A percentile compares a stretch with the other conserved stretches of the same genome.
These are phyloP conservation scores for Oxycera nigricornis DNA, from an alignment of 2,888 invertebrate genomes.

Conservation along the genomic window DNA sequence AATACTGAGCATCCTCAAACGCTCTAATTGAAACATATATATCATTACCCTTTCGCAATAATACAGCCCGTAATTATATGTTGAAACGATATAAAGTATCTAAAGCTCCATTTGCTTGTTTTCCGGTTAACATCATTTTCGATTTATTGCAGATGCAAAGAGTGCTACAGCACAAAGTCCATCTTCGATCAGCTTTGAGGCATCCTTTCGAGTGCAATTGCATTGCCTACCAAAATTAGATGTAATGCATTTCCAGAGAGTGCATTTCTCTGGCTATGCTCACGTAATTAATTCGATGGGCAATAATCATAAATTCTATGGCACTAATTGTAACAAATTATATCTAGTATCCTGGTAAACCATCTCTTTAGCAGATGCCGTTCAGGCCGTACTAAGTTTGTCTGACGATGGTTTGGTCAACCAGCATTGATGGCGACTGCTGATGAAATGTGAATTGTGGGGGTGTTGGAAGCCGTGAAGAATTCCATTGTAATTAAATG, in stretches of 20 bases:
- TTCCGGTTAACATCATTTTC: constrained; percentile 27
- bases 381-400: neutral
- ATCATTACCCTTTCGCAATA: neutral
- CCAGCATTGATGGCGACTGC: constrained; percentile 15
- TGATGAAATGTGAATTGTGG: constrained; percentile 38
- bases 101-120: constrained; percentile 1
- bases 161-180: constrained; percentile 7
- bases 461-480: neutral
- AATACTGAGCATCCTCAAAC: neutral
- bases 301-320: constrained; percentile 41
- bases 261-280: constrained; percentile 24
- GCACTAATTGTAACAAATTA: constrained; percentile 41
- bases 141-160: constrained; percentile 22
- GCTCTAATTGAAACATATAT: neutral
- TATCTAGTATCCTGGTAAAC: constrained; percentile 25
- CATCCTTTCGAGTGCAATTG: constrained; percentile 22
- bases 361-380: constrained; percentile 16
- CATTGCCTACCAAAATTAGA: constrained; percentile 10
- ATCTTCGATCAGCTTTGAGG: neutral
- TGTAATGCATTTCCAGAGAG: neutral
- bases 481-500: constrained; percentile 35
- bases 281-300: constrained; percentile 41
- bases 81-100: neutral
- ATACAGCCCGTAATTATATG: neutral
- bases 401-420: neutral